Conservation (phyloP, 35 echinoderm and acorn worm genomes). For the Stichopus chloronotus region DNA sequence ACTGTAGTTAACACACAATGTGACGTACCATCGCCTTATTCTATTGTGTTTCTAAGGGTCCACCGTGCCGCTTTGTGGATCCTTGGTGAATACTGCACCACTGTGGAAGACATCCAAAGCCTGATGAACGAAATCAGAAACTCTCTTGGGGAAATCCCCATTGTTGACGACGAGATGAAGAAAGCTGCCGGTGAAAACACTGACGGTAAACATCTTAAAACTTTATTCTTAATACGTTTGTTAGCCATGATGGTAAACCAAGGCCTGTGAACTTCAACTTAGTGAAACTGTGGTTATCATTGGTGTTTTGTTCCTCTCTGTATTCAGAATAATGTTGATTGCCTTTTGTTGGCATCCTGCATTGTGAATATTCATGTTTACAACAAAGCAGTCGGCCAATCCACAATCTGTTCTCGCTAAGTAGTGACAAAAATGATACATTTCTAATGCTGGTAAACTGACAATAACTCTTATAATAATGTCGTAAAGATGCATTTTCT, state of each 20-base stretch:
- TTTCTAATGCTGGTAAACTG: too few relatives aligned
- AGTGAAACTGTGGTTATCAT: background rate
- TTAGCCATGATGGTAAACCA: background rate
- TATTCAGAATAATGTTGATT: too few relatives aligned
- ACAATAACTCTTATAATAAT: too few relatives aligned
- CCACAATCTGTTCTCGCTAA: too few relatives aligned
- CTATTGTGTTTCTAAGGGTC: slow-evolving; percentile 50
- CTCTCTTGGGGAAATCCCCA: slow-evolving; percentile 87
- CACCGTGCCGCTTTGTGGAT: slow-evolving; percentile 98
- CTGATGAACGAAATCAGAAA: slow-evolving; percentile 91
- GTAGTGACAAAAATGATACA: too few relatives aligned
- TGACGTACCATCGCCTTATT: too few relatives aligned
- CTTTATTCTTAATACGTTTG: background rate
- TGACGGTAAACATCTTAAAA: slow-evolving; percentile 49
- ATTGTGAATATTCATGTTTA: too few relatives aligned
- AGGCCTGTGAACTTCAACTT: background rate
- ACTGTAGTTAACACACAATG: too few relatives aligned
- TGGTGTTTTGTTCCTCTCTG: too few relatives aligned
- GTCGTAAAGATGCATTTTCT: too few relatives aligned
- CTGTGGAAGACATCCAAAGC: slow-evolving; percentile 91
- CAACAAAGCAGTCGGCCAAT: too few relatives aligned
- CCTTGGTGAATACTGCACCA: slow-evolving; percentile 94
- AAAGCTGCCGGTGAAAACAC: slow-evolving; percentile 92
- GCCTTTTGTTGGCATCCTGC: too few relatives aligned
- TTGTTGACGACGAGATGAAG: slow-evolving; percentile 91